These are phyloP conservation scores for Psittacus erithacus DNA, from an alignment of 2,113 vertebrate species.

Conservation along the genomic window DNA sequence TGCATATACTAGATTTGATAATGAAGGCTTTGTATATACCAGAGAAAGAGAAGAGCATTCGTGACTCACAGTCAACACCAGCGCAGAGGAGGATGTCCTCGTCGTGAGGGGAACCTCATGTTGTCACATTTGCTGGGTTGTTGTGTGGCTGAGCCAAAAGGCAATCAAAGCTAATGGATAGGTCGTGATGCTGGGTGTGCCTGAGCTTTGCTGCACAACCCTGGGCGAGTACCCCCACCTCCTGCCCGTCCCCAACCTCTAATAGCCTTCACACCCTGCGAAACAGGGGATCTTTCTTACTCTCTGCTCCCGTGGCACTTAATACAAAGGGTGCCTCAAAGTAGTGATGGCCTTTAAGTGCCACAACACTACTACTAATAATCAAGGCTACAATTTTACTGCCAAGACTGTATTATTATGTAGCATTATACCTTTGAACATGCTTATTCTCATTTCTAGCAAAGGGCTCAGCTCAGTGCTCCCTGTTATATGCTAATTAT, in stretches of 20 bases:
- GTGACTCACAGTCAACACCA: background rate
- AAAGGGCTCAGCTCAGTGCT: conserved; percentile 35
- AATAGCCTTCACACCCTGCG: background rate
- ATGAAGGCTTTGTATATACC: background rate
- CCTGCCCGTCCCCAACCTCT: background rate
- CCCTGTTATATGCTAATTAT: conserved; percentile 55
- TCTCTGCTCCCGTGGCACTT: background rate
- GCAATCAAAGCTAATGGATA: background rate
- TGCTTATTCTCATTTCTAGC: conserved; percentile 33
- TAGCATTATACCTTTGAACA: conserved; percentile 42
- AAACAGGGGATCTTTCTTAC: background rate
- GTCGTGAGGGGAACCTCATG: background rate
- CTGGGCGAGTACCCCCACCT: background rate
- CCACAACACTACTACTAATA: conserved; percentile 36
- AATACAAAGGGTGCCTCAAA: conserved; percentile 17
- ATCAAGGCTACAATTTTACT: conserved; percentile 50
- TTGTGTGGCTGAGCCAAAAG: background rate
- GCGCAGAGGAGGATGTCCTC: rapidly evolving
- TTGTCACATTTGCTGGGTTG: background rate
- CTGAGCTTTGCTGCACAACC: background rate
- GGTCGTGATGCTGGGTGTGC: background rate
- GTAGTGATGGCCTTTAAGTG: background rate
- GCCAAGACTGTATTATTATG: conserved; percentile 53
- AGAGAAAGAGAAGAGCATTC: background rate
- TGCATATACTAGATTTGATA: rapidly evolving